phyloP scores from a whole-genome alignment of 2,113 vertebrate species.

The Aplodontia rufa region DNA sequence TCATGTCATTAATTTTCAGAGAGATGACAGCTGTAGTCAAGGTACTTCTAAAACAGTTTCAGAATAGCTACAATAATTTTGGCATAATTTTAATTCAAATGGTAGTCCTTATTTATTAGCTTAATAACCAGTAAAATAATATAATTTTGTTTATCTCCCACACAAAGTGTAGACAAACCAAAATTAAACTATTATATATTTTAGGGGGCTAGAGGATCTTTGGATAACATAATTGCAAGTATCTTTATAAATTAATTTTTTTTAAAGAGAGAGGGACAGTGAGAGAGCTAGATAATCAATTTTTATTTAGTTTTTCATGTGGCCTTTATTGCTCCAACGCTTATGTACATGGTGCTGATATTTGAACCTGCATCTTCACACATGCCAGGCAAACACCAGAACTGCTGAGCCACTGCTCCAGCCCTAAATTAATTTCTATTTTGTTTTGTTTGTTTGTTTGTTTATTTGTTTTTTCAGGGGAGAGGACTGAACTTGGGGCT shows the following conservation, averaged over 20 bases:
- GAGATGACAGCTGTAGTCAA: background rate
- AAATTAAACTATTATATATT: slow-evolving; percentile 34
- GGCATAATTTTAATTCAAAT: slow-evolving; percentile 38
- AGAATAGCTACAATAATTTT: background rate
- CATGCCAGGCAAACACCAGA: no score
- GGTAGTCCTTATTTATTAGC: background rate
- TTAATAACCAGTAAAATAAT: slow-evolving; percentile 24
- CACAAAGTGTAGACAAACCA: slow-evolving; percentile 20
- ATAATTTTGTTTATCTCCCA: slow-evolving; percentile 3
- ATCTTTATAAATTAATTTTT: slow-evolving; percentile 36
- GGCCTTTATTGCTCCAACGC: no score
- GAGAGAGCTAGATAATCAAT: no score
- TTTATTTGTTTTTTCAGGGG: no score
- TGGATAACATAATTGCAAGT: background rate
- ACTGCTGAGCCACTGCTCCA: no score
- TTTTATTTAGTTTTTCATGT: no score
- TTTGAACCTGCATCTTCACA: no score
- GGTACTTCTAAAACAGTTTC: background rate
- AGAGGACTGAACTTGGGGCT: no score
- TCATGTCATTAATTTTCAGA: slow-evolving; percentile 42
- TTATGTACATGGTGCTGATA: no score
- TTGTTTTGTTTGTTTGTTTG: no score
- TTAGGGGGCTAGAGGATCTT: background rate
- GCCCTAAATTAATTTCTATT: no score
- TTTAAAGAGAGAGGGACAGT: no score